Conservation (phyloP, 2,797 vertebrate genomes). For the Eulemur coronatus region DNA sequence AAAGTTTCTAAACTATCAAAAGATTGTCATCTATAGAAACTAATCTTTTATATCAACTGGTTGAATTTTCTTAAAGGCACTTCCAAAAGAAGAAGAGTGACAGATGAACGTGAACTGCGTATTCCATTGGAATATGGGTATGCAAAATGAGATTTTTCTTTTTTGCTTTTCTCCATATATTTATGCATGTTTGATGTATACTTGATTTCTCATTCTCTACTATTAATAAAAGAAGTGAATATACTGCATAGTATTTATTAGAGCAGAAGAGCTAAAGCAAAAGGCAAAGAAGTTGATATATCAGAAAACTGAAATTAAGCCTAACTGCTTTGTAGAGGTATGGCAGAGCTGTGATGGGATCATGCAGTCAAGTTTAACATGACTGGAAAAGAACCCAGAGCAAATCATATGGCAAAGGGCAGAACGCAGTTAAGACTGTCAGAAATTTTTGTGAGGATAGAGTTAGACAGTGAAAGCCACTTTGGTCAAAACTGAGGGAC, state of each 20-base stretch:
- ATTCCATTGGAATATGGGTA: slow-evolving; percentile 95
- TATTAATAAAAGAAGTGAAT: not conserved
- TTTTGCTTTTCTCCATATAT: not conserved
- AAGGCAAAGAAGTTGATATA: not conserved
- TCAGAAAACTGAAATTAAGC: not conserved
- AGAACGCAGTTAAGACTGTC: not conserved
- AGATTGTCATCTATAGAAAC: slow-evolving; percentile 18
- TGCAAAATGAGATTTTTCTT: slow-evolving; percentile 62
- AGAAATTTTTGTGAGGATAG: not conserved
- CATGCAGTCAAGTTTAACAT: not conserved
- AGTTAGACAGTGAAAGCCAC: not conserved
- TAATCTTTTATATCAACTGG: slow-evolving; percentile 63
- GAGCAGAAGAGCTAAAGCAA: not conserved
- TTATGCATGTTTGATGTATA: not conserved
- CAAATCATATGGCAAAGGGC: not conserved
- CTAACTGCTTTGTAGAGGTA: not conserved
- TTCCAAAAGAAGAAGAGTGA: slow-evolving; percentile 91
- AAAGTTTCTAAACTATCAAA: slow-evolving; percentile 21
- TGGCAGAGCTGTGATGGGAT: not conserved
- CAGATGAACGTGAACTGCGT: slow-evolving; percentile 91
- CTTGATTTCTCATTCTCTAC: not conserved
- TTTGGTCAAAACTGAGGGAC: not conserved
- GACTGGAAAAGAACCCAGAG: not conserved
- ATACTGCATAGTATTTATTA: not conserved
- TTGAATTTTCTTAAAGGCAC: slow-evolving; percentile 86